phyloP scores from a whole-genome alignment of 2,113 vertebrate genomes.

The Bettongia penicillata region DNA sequence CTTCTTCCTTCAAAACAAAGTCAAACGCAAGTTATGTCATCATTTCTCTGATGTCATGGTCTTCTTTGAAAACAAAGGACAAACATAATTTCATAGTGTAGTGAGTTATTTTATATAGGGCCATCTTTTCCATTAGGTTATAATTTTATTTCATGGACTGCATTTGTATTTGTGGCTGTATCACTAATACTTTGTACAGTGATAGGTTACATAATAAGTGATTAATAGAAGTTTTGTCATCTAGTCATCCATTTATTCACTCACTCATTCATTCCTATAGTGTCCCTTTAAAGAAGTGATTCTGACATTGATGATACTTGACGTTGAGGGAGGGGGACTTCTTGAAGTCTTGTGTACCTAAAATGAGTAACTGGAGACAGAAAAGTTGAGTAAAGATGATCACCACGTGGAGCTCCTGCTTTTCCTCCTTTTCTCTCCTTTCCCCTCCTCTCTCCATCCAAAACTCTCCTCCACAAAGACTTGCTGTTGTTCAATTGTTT shows the following conservation, averaged over 20 bases:
- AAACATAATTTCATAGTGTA: neutral
- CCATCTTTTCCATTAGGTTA: neutral
- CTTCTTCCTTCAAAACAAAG: no score
- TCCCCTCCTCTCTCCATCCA: neutral
- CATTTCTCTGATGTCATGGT: no score
- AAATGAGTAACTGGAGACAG: neutral
- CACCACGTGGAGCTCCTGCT: neutral
- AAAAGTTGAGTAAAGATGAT: neutral
- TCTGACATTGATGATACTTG: neutral
- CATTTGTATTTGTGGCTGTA: neutral
- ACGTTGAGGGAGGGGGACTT: neutral
- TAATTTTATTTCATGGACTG: neutral
- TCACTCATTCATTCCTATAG: neutral
- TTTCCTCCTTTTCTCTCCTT: neutral
- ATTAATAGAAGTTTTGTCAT: neutral
- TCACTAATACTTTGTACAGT: neutral
- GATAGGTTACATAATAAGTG: neutral
- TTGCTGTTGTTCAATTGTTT: neutral
- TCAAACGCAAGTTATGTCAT: no score
- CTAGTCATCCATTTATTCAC: neutral
- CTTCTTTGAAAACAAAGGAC: no score
- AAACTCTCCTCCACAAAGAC: neutral
- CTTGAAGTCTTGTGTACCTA: neutral
- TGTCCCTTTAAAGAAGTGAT: neutral
- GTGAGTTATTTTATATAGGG: neutral